Percentiles rank a stretch among this genome's conserved stretches.
Evolutionary conservation across 2,113 vertebrate genomes (phyloP).

Genomic region (Mormyrus lacerda): DNA sequence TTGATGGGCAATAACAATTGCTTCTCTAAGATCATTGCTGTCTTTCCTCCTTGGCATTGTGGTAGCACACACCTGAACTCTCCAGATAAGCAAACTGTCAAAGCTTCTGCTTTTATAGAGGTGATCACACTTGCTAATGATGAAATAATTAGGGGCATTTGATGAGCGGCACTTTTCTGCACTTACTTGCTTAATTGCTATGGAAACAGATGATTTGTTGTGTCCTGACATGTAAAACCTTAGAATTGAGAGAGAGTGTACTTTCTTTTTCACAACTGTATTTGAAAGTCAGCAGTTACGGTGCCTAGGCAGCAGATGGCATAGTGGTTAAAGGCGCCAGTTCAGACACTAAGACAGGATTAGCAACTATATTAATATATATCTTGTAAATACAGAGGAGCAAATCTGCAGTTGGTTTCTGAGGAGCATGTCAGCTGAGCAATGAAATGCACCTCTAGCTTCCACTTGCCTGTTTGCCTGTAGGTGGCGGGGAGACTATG

Average conservation of each 20-base stretch:
- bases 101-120: background rate
- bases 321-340: background rate
- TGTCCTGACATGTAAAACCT: background rate
- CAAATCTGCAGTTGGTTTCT: background rate
- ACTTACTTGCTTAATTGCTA: background rate
- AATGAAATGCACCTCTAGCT: background rate
- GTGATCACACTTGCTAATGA: background rate
- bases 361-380: background rate
- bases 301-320: background rate
- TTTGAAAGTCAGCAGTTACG: background rate
- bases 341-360: background rate
- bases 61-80: background rate
- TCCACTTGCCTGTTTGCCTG: background rate
- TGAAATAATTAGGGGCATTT: background rate
- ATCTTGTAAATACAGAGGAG: background rate
- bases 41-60: background rate
- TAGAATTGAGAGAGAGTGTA: background rate
- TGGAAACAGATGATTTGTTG: background rate
- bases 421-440: background rate
- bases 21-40: background rate
- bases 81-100: background rate
- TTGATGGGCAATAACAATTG: background rate
- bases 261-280: background rate
- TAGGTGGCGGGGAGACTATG: constrained; percentile 65
- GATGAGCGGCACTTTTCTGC: background rate